Base-by-base conservation (phyloP, 2,888 invertebrate genomes). In the Campoplex capitator region DNA sequence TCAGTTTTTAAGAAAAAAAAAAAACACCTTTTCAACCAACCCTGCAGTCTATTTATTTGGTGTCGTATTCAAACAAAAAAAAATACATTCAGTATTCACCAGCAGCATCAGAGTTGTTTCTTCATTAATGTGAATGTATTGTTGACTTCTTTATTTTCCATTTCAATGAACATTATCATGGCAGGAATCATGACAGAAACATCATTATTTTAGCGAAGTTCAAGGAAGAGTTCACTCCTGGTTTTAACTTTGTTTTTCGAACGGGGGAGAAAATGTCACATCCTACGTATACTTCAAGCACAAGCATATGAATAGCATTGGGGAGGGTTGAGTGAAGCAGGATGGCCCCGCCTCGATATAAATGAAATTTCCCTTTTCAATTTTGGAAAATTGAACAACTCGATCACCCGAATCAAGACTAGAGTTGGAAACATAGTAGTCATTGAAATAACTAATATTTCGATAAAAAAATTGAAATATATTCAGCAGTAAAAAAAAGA, bases 231-330 rank as follows among this genome's bases (percentile, higher is more conserved):
- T 45, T 74, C 83, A 76, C 74, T 75, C 76, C 76, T 70, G 45
- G 67, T 84, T 84, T 62, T 75, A 62, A 80, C 65, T 68, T 6
- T 38, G 38, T 38, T 75, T 56, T 79, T 28, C n/a, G 23, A 62
- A 16, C 13, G 7, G 62, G 16, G 2, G 32, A 18, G 16, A 16
- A 18, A 45, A 58, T 76, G 77, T 62, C 71, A 62, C 67, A 3
- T 62, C 35, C 35, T 35, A 65, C 32, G 11, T 28, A 18, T 65
- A 32, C 18, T 54, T 6, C 32, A 32, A 38, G 13, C 35, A 23
- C 28, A 42, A 18, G 45, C n/a, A 18, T 51, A 45, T 68, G 13
- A 9, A 68, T 13, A 73, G 18, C n/a, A 42, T 42, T 8, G 42
- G 42, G 42, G 42, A 42, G 42, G 42, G 42, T 42, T 9, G 9